Percentiles rank a stretch among this genome's conserved stretches.
These are phyloP conservation scores for Amblyopsis rosae DNA, from an alignment of 2,113 vertebrate species.

Conservation along the genomic window DNA sequence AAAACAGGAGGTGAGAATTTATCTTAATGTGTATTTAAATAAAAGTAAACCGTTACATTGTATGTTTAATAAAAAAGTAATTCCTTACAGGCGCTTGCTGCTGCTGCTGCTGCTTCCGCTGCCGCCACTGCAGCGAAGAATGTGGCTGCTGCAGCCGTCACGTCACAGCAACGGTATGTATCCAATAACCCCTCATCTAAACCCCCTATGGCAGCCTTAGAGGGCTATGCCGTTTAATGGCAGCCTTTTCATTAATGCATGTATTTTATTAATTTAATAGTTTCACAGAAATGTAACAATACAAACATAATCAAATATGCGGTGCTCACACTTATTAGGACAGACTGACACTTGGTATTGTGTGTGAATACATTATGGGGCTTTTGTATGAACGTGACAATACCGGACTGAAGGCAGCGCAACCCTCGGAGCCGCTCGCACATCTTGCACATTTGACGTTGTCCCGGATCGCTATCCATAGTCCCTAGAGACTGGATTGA, in stretches of 20 bases:
- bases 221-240: no score
- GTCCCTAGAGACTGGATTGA: constrained; percentile 40
- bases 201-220: no score
- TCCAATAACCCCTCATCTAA: no score
- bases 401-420: constrained; percentile 69
- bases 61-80: neutral
- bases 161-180: constrained; percentile 68
- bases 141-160: constrained; percentile 32
- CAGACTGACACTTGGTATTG: constrained; percentile 34
- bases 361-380: constrained; percentile 55
- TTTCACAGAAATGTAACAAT: no score
- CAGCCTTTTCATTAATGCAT: no score
- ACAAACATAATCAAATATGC: constrained; percentile 8
- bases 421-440: constrained; percentile 46
- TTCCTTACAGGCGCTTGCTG: constrained; percentile 38
- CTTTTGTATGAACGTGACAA: constrained; percentile 76
- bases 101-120: constrained; percentile 5
- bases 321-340: constrained; percentile 18
- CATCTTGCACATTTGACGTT: constrained; percentile 56
- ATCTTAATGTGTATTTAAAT: neutral
- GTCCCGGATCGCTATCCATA: constrained; percentile 64
- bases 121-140: constrained; percentile 53
- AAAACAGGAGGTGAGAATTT: constrained; percentile 83
- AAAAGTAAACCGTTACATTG: neutral
- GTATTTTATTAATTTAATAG: no score